phyloP scores from a whole-genome alignment of 2,888 invertebrate genomes.

The Pardosa pseudoannulata region DNA sequence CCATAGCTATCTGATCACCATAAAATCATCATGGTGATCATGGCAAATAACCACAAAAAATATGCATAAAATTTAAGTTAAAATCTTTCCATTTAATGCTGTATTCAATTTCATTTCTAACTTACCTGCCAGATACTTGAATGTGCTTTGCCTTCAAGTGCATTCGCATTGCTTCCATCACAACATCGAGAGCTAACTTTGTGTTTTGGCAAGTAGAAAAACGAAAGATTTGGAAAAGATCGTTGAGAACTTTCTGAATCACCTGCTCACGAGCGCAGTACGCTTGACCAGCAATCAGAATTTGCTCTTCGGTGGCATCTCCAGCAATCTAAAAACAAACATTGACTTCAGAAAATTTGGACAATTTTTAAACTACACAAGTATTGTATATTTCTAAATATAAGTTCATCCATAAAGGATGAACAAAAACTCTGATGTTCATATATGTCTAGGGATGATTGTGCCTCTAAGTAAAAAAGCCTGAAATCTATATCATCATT shows the following conservation, averaged over 20 bases:
- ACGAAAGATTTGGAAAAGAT: constrained; percentile 91
- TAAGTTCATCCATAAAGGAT: too few relatives aligned
- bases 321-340: constrained; percentile 86
- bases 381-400: too few relatives aligned
- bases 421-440: too few relatives aligned
- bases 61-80: too few relatives aligned
- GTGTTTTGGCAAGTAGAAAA: constrained; percentile 88
- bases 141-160: constrained; percentile 92
- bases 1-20: too few relatives aligned
- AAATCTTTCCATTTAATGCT: too few relatives aligned
- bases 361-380: too few relatives aligned
- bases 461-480: too few relatives aligned
- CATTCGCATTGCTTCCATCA: constrained; percentile 92
- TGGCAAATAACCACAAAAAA: too few relatives aligned
- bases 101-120: constrained; percentile 3
- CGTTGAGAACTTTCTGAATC: constrained; percentile 90
- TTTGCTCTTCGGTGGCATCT: constrained; percentile 92
- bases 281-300: constrained; percentile 86
- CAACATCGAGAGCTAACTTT: constrained; percentile 85
- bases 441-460: too few relatives aligned
- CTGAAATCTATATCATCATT: too few relatives aligned
- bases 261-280: constrained; percentile 91
- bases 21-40: too few relatives aligned
- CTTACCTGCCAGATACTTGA: constrained; percentile 84
- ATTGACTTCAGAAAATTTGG: not conserved